Base-by-base conservation (phyloP, 1,140 invertebrate species). In the Drosophila varians region DNA sequence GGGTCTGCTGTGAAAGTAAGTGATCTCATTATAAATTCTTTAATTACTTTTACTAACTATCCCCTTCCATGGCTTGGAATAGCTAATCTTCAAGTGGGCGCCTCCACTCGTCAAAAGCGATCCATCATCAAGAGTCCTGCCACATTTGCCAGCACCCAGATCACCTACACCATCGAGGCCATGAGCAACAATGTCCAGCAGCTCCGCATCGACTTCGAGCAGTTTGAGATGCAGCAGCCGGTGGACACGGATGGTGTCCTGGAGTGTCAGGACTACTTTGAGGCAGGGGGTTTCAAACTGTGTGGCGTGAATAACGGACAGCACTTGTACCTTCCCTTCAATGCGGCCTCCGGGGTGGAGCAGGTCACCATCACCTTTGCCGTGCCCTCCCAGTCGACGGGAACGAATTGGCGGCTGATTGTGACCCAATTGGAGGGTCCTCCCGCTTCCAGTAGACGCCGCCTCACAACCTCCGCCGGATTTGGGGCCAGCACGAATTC, bases 271-370 rank as follows among this genome's bases (percentile, higher is more conserved):
- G 95, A 96, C 75, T 92, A 93, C 42, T 92, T 96, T 45, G 91
- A 92, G 34, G 92, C 95, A 0, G 90, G 70, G 8, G 52, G 46
- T 28, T 88, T 83, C 51, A 88, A 71, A 45, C 90, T 94, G 42
- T 97, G 96, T 78, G 96, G 96, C 5, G 94, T 95, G 78, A 97
- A 97, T 90, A 93, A 92, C n/a, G 95, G 95, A 19, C 95, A 97
- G 82, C 96, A 97, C 65, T 49, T 91, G 8, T 91, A 91, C 42
- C 18, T 91, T 28, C 90, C 89, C 4, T 91, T 91, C 47, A 83
- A 84, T 58, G 86, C 77, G 9, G 84, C 72, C 1, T 57, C 68
- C 0, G 87, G 89, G 11, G 74, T 75, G 0, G 70, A 80, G 25
- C 74, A 83, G 53, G 56, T 90, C 11, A 73, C 74, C 1, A 26